Evolutionary conservation across 64 coral and sea anemone genomes (phyloP).

Genomic region (Exaiptasia diaphana): DNA sequence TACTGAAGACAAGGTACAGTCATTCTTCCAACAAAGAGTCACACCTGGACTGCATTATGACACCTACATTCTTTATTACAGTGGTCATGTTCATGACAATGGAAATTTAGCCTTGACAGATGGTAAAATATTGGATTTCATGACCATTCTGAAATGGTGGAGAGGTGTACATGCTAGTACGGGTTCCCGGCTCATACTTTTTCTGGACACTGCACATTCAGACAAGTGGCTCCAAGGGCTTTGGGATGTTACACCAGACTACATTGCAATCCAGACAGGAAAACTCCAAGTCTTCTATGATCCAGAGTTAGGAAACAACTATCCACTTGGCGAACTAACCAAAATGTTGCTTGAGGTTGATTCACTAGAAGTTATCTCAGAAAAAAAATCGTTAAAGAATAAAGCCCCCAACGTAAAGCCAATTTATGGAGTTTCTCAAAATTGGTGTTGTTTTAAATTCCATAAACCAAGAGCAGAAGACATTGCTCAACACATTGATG

Average conservation of each 20-base stretch:
- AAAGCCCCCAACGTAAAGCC: constrained; percentile 69
- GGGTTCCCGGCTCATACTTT: constrained; percentile 76
- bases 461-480: constrained; percentile 85
- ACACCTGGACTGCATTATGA: constrained; percentile 86
- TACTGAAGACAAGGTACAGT: constrained; percentile 64
- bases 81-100: constrained; percentile 84
- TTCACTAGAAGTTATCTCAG: constrained; percentile 32
- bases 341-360: constrained; percentile 79
- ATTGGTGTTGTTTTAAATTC: constrained; percentile 90
- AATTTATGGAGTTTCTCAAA: constrained; percentile 78
- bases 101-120: constrained; percentile 89
- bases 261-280: constrained; percentile 88
- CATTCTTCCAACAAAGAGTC: constrained; percentile 84
- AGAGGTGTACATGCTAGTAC: constrained; percentile 58
- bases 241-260: constrained; percentile 68
- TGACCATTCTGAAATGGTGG: constrained; percentile 70
- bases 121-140: constrained; percentile 68
- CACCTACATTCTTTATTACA: constrained; percentile 92
- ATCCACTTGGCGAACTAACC: constrained; percentile 84
- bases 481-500: constrained; percentile 75
- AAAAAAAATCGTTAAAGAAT: constrained; percentile 48
- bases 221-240: constrained; percentile 78
- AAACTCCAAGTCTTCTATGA: constrained; percentile 56
- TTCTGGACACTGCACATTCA: constrained; percentile 92
- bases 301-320: constrained; percentile 60